Evolutionary conservation across 2,888 invertebrate species (phyloP), one percentile per base, ranked within the genome.

Genomic region (Sarcophaga rosellei): DNA sequence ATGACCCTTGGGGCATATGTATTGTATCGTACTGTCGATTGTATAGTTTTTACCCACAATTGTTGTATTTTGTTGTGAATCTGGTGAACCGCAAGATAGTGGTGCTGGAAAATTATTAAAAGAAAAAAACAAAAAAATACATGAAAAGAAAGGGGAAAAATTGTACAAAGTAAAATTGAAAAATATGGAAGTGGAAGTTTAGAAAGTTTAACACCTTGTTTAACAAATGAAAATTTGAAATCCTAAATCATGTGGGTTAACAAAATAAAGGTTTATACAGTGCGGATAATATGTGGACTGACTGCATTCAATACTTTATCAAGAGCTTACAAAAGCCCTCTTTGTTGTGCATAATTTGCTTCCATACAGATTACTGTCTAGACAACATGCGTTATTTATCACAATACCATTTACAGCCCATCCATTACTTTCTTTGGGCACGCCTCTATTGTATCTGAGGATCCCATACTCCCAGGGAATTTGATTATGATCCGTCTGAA

Each of bases 71-170:
- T 96, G 94, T 68, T 95, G 94, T 89, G 97, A 96, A 90, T 98
- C 97, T 0, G 98, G 98, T 90, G 97, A 97, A 17, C 98, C 98
- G 91, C 98, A 98, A 0, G 96, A 95, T 4, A 96, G 95, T 0
- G 98, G 97, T 88, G 95, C 97, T 97, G 93, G 20, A 92, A 92
- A 88, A 5, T 57, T 12, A 89, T 1, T 68, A 63, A 75, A 63
- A 70, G 2, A 35, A 10, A 35, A 35, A 35, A 35, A 23, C 2
- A 25, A 25, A n/a, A n/a, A n/a, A 8, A 8, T 10, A 15, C 3
- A 17, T 53, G 5, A 53, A 15, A 53, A 53, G 53, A 53, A 53
- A 53, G 15, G 15, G 53, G 15, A 53, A 53, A 1, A 53, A 53
- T 3, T 4, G 2, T 2, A 15, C 5, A 17, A 53, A 53, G 17